Percentiles rank a stretch among this genome's conserved stretches.
Conservation (phyloP, 2,888 invertebrate genomes). For the Pegoplata infirma region DNA sequence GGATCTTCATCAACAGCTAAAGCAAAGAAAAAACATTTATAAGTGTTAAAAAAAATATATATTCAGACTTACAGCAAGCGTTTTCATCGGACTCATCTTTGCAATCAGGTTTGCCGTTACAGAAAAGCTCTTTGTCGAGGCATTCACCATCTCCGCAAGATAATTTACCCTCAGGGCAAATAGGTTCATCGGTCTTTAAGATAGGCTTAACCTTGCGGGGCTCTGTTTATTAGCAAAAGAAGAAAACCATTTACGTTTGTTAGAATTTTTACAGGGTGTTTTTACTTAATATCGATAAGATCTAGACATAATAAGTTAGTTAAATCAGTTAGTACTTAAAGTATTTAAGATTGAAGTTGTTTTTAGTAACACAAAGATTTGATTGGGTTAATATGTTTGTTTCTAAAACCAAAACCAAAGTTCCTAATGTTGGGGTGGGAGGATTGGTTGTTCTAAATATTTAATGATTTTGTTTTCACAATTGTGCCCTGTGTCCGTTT, state of each 20-base stretch:
- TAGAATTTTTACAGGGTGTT: neutral
- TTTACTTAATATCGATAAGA: neutral
- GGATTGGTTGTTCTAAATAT: slow-evolving; percentile 20
- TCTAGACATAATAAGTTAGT: neutral
- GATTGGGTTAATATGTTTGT: slow-evolving; percentile 64
- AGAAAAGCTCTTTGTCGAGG: slow-evolving; percentile 93
- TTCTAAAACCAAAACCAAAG: slow-evolving; percentile 66
- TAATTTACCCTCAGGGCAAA: slow-evolving; percentile 93
- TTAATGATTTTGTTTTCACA: slow-evolving; percentile 47
- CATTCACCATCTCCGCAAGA: slow-evolving; percentile 96
- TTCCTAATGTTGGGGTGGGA: slow-evolving; percentile 60
- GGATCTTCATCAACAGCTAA: slow-evolving; percentile 93
- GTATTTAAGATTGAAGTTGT: slow-evolving; percentile 1
- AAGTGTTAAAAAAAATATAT: neutral
- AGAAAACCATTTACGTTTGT: slow-evolving; percentile 2
- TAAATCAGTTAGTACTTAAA: slow-evolving; percentile 18
- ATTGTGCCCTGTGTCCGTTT: slow-evolving; percentile 62
- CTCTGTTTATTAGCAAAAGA: slow-evolving; percentile 81
- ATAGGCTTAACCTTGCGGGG: slow-evolving; percentile 93
- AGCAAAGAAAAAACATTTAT: neutral
- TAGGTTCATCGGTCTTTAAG: slow-evolving; percentile 94
- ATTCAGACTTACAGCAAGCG: slow-evolving; percentile 95
- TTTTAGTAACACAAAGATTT: slow-evolving; percentile 50
- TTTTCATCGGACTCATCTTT: slow-evolving; percentile 97
- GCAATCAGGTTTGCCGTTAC: slow-evolving; percentile 95